Evolutionary conservation across 2,113 vertebrate species (phyloP), one percentile per base, ranked within the genome.

Genomic region (Solea senegalensis): DNA sequence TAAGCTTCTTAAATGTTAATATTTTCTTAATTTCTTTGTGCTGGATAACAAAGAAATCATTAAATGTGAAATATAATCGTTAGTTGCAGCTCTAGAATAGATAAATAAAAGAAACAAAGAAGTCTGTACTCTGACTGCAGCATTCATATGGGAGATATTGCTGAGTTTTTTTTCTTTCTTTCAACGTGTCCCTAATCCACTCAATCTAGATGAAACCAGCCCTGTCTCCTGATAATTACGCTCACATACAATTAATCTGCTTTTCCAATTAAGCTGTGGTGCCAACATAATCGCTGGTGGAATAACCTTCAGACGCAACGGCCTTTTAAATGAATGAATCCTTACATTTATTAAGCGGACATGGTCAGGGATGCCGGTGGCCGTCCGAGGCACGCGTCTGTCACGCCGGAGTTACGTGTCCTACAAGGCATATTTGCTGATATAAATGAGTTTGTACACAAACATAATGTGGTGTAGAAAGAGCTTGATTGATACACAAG

Each of bases 191-290:
- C 15, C 13, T 39, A 48, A 48, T 58, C 5, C 39, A 50, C 46
- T 68, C 9, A 72, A 4, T 68, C 45, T 72, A 72, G 14, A 74
- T 43, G 27, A 63, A 67, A 56, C 26, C 34, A 44, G 53, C 16
- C 50, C 48, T 51, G 7, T 53, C n/a, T 65, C 50, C 51, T 65
- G 39, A 12, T 53, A 54, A 65, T 53, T 44, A 44, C 14, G 54
- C 53, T 43, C n/a, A 40, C 6, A 52, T 43, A 40, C 62, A 51
- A 9, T 39, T 40, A 65, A 65, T 65, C 39, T 52, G 63, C 63
- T 53, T 65, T 43, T n/a, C 48, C 48, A 52, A 43, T 43, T 41
- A 53, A 14, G 48, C 26, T 27, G 39, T 8, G 39, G 16, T 14
- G 14, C n/a, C n/a, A 65, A 52, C n/a, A 12, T 50, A 51, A 41